These are phyloP conservation scores for Clarias pachynema DNA, from an alignment of 2,797 vertebrate species.

Conservation along the genomic window DNA sequence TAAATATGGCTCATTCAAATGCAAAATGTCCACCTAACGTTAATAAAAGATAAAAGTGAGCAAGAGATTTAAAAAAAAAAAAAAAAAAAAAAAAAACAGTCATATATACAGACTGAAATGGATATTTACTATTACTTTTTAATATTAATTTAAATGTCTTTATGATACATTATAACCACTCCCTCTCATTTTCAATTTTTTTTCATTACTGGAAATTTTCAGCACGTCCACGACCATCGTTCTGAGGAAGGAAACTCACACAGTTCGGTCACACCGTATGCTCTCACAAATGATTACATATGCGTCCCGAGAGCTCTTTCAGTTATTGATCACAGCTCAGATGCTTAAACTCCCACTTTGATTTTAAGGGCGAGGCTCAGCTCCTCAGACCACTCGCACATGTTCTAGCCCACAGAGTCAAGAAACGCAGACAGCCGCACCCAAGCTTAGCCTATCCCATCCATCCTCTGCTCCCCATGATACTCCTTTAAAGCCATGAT, in stretches of 20 bases:
- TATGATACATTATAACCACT: not conserved
- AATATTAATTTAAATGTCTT: not conserved
- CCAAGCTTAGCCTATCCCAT: constrained; percentile 28
- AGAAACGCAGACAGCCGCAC: constrained; percentile 36
- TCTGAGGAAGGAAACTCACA: not conserved
- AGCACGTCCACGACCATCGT: not conserved
- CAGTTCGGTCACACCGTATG: not conserved
- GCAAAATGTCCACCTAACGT: not conserved
- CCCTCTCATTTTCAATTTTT: not conserved
- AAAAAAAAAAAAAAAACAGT: too few species aligned
- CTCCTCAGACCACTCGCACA: constrained; percentile 43
- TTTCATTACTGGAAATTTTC: not conserved
- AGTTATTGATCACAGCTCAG: constrained; percentile 27
- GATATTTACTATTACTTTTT: not conserved
- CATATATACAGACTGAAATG: not conserved
- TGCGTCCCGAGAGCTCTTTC: not conserved
- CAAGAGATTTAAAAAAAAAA: not conserved
- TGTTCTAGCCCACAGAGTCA: constrained; percentile 48
- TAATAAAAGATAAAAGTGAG: not conserved
- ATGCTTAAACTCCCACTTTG: constrained; percentile 26
- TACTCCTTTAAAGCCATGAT: constrained; percentile 35
- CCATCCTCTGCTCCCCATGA: constrained; percentile 11
- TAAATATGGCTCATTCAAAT: not conserved
- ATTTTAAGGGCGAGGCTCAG: constrained; percentile 26
- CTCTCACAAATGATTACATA: not conserved